Conservation (phyloP, 1,140 invertebrate species). For the Galendromus occidentalis region DNA sequence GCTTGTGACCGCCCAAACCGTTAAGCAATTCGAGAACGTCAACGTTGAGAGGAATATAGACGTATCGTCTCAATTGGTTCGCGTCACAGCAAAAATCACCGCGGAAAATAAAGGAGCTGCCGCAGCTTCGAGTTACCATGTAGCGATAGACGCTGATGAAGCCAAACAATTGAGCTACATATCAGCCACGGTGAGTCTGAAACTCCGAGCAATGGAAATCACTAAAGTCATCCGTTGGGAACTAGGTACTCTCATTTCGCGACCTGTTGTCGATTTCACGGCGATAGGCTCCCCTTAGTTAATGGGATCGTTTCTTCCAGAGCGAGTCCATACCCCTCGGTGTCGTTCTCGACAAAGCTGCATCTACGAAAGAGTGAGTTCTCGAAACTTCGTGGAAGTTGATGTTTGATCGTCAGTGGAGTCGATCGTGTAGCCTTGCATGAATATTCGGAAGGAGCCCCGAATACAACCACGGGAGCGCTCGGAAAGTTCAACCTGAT, state of each 20-base stretch:
- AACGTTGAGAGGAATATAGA: constrained; percentile 70
- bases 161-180: constrained; percentile 49
- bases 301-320: background rate
- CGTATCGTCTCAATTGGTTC: constrained; percentile 64
- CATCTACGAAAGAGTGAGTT: background rate
- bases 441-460: no score
- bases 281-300: background rate
- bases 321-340: background rate
- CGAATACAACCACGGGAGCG: no score
- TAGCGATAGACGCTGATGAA: constrained; percentile 43
- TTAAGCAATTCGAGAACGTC: constrained; percentile 38
- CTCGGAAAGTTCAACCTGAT: no score
- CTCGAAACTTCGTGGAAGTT: background rate
- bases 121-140: constrained; percentile 43
- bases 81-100: constrained; percentile 52
- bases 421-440: no score
- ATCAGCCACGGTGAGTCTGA: constrained; percentile 32
- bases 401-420: background rate
- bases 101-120: constrained; percentile 57
- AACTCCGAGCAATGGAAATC: constrained; percentile 13
- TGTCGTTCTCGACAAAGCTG: background rate
- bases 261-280: no score
- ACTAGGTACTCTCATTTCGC: no score
- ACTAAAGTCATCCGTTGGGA: constrained; percentile 32
- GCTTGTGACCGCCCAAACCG: background rate